Evolutionary conservation across 1,140 invertebrate genomes (phyloP).

Genomic region (Cryptotermes secundus): DNA sequence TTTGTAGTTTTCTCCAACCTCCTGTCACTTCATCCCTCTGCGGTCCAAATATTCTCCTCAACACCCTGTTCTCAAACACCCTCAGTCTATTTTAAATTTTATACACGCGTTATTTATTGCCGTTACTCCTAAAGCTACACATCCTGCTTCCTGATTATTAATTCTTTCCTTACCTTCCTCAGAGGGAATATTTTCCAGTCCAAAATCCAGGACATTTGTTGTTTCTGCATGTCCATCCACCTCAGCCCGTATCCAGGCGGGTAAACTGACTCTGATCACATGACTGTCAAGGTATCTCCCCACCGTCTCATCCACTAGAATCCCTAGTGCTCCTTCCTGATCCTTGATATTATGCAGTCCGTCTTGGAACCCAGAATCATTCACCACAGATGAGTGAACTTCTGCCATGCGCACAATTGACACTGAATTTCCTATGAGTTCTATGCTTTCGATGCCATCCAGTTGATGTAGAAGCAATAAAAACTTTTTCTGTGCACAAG

Average conservation of each 20-base stretch:
- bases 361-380: not conserved
- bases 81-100: no score
- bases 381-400: not conserved
- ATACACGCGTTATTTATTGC: no score
- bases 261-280: not conserved
- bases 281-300: not conserved
- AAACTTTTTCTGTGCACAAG: not conserved
- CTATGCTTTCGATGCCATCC: not conserved
- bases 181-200: not conserved
- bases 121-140: no score
- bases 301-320: not conserved
- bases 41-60: no score
- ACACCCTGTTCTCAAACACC: no score
- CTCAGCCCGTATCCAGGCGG: not conserved
- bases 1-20: no score
- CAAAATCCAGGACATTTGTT: not conserved
- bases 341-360: not conserved
- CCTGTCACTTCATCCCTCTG: no score
- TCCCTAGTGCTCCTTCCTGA: not conserved
- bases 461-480: not conserved
- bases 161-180: slow-evolving; percentile 12
- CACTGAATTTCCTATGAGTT: not conserved
- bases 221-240: not conserved
- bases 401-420: not conserved
- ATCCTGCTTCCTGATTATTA: not conserved